Base-by-base conservation (phyloP, 2,797 vertebrate species). In the Cuculus canorus region DNA sequence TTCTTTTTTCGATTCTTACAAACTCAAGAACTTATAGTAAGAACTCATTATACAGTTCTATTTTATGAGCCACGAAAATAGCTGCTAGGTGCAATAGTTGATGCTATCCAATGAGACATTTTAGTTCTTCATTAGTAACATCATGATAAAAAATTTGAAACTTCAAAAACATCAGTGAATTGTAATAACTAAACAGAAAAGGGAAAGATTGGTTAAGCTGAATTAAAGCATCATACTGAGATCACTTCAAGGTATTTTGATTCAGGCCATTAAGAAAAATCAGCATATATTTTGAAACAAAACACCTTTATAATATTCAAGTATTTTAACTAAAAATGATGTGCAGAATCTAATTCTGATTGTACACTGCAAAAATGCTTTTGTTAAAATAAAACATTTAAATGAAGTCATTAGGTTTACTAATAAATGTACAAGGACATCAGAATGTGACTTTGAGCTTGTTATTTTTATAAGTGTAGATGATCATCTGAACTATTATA, bases 11-110 rank as follows among this genome's bases (percentile, higher is more conserved):
- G 52, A 37, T 66, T 86, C 73, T 71, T 73, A 71, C 18, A 25
- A 80, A 87, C 43, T 82, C 68, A 78, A 69, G 19, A 80, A 77
- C 77, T 80, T 85, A 17, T n/a, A 86, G 80, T 64, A 91, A 66
- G 48, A 93, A 64, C 60, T 94, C 64, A 66, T 91, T 76, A 79
- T 53, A 66, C 53, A 85, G 45, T 57, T 82, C 41, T 83, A 4
- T 86, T 92, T 79, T 73, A 89, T 83, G 53, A 85, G 45, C 47
- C 33, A 75, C 43, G 43, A 81, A 94, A 89, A 80, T n/a, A 92
- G 65, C 27, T 92, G 64, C 28, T 77, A 50, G 76, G 45, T 88
- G 56, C 75, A 88, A 79, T 3, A 86, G 64, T 82, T 82, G 64
- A 71, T 93, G 82, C 32, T 84, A 84, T 7, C 18, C 32, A 53